A percentile compares a stretch with the other conserved stretches of the same genome.
These are phyloP conservation scores for Chromobotia macracanthus DNA, from an alignment of 2,797 vertebrate genomes.

Conservation along the genomic window DNA sequence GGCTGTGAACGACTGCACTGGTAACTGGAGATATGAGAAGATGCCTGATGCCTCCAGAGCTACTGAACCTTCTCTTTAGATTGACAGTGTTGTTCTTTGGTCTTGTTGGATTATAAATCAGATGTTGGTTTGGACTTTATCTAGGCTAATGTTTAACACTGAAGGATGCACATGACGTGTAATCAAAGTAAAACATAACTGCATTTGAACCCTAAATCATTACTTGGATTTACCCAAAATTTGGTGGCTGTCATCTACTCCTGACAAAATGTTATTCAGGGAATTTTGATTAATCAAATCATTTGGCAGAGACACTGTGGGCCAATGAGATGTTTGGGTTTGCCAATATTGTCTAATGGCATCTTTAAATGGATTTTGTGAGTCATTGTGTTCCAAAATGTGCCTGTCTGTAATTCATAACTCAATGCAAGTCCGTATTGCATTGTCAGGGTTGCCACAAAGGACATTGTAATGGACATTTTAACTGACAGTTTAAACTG, in stretches of 20 bases:
- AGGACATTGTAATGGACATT: too few relatives aligned
- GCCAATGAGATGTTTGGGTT: neutral
- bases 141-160: neutral
- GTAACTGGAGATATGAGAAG: slow-evolving; percentile 30
- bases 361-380: neutral
- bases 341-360: neutral
- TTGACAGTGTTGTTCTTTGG: slow-evolving; percentile 20
- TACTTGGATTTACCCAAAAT: neutral
- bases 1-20: slow-evolving; percentile 35
- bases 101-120: slow-evolving; percentile 1
- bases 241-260: neutral
- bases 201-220: too few relatives aligned
- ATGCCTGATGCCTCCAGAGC: slow-evolving; percentile 13
- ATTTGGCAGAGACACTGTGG: neutral
- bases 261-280: neutral
- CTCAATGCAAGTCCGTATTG: neutral
- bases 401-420: neutral
- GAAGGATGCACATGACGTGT: neutral
- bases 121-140: neutral
- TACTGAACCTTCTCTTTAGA: slow-evolving; percentile 6
- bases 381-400: neutral
- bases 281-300: neutral
- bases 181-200: too few relatives aligned
- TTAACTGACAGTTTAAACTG: too few relatives aligned
- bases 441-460: too few relatives aligned